Conservation (phyloP, 2,113 vertebrate genomes). For the Macaca mulatta region DNA sequence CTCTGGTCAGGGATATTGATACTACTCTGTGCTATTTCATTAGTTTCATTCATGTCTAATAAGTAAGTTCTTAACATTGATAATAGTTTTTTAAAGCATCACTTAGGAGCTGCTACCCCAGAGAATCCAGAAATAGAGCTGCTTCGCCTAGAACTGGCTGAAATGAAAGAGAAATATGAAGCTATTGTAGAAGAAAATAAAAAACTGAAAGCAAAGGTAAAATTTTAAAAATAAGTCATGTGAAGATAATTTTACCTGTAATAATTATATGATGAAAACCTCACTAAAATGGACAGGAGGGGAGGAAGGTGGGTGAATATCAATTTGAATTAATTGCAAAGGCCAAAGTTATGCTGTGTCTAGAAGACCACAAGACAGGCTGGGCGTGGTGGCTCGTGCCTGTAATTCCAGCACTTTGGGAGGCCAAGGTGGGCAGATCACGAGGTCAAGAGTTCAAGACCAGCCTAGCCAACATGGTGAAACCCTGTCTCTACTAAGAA, state of each 20-base stretch:
- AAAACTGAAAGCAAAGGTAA: conserved; percentile 92
- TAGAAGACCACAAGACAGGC: not conserved
- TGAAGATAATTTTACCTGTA: conserved; percentile 54
- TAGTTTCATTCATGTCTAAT: conserved; percentile 35
- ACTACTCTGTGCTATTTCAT: not conserved
- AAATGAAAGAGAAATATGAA: conserved; percentile 93
- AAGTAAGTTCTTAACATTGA: conserved; percentile 83
- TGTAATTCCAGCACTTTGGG: no score
- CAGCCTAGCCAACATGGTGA: no score
- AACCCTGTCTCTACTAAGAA: no score
- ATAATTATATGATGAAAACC: conserved; percentile 25
- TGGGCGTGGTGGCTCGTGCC: no score
- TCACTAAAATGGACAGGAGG: conserved; percentile 31
- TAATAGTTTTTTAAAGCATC: conserved; percentile 94
- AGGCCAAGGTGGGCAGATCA: no score
- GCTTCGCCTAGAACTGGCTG: conserved; percentile 90
- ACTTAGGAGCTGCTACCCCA: conserved; percentile 88
- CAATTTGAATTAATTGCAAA: conserved; percentile 4
- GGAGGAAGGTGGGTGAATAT: not conserved
- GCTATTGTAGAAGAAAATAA: conserved; percentile 93
- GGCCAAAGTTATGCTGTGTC: not conserved
- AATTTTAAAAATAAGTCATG: conserved; percentile 40
- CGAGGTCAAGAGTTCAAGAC: no score
- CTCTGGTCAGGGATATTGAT: not conserved
- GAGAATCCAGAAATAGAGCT: conserved; percentile 89